phyloP scores from a whole-genome alignment of 1,140 invertebrate species.

The Carcinoscorpius rotundicauda region DNA sequence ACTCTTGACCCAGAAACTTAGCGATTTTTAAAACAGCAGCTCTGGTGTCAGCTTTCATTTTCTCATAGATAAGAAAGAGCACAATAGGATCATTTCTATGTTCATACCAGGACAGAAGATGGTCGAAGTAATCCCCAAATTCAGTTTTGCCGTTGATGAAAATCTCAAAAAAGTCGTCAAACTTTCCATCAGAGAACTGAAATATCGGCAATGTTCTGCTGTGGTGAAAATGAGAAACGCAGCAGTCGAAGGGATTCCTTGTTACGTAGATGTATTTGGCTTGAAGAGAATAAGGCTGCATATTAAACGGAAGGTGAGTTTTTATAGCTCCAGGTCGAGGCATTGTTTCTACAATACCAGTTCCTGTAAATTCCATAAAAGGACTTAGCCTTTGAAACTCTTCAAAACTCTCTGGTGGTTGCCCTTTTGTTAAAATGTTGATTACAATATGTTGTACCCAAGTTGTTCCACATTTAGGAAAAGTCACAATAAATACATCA shows the following conservation, averaged over 20 bases:
- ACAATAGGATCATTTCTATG: slow-evolving; percentile 28
- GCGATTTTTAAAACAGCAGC: slow-evolving; percentile 10
- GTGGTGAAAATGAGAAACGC: slow-evolving; percentile 48
- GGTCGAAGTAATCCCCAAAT: slow-evolving; percentile 35
- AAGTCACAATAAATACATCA: no score
- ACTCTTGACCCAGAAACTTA: slow-evolving; percentile 15
- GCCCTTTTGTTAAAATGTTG: no score
- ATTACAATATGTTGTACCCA: no score
- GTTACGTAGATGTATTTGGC: slow-evolving; percentile 13
- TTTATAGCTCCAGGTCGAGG: slow-evolving; percentile 10
- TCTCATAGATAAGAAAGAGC: slow-evolving; percentile 28
- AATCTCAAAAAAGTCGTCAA: slow-evolving; percentile 30
- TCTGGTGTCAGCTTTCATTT: slow-evolving; percentile 18
- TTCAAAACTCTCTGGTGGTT: no score
- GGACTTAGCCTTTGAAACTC: no score
- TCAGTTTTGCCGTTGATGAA: slow-evolving; percentile 29
- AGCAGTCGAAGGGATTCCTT: slow-evolving; percentile 7
- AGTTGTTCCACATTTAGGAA: no score
- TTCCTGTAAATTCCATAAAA: neutral
- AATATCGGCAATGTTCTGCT: slow-evolving; percentile 43
- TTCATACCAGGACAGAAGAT: slow-evolving; percentile 29
- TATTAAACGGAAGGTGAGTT: slow-evolving; percentile 7
- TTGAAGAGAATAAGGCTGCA: slow-evolving; percentile 7
- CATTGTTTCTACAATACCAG: slow-evolving; percentile 7
- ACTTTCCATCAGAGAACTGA: slow-evolving; percentile 22